phyloP scores from a whole-genome alignment of 2,888 invertebrate species.

The Lasius fuliginosus region DNA sequence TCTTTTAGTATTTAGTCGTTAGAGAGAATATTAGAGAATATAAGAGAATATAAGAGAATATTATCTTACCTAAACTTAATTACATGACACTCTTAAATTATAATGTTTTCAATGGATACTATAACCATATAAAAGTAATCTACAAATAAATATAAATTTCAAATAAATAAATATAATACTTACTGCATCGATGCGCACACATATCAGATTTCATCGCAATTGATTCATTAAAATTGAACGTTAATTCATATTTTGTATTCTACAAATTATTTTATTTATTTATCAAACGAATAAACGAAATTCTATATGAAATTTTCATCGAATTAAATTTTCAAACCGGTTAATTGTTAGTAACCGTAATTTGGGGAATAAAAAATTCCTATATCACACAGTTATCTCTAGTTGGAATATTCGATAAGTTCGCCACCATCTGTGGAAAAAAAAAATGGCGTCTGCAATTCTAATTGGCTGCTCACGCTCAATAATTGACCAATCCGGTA shows the following conservation, averaged over 20 bases:
- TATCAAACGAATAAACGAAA: neutral
- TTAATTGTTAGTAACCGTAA: neutral
- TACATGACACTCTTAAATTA: neutral
- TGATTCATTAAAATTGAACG: neutral
- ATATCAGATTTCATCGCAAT: neutral
- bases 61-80: neutral
- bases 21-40: no score
- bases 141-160: neutral
- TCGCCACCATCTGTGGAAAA: neutral
- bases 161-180: neutral
- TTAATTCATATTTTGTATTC: neutral
- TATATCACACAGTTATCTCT: neutral
- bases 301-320: neutral
- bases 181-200: neutral
- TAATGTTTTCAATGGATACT: neutral
- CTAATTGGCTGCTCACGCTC: neutral
- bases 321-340: no score
- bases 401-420: neutral
- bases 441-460: neutral
- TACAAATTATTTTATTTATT: neutral
- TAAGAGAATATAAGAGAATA: no score
- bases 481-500: neutral
- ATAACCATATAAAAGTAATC: neutral
- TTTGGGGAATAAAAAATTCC: neutral
- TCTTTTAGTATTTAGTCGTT: no score